These are phyloP conservation scores for Masnerella sp. DNA, from an alignment of 2,888 invertebrate species.

Conservation along the genomic window DNA sequence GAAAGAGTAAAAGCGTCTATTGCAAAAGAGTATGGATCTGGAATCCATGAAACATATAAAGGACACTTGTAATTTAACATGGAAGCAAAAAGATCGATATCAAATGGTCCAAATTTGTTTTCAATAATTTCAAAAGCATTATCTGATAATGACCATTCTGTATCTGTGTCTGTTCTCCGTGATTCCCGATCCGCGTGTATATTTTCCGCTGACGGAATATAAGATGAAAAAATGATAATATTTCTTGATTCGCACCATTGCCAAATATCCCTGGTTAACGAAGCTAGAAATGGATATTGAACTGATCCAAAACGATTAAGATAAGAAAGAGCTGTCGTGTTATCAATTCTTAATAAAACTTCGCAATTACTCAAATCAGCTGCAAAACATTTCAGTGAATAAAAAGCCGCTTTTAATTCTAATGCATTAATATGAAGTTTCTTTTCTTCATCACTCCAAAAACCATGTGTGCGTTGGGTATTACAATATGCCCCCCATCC, in stretches of 20 bases:
- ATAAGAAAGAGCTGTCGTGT: not conserved
- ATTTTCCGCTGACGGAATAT: not conserved
- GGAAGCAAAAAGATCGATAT: not conserved
- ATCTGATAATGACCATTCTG: not conserved
- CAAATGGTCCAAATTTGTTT: not conserved
- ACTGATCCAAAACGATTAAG: not conserved
- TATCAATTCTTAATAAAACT: not conserved
- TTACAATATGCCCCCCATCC: not conserved
- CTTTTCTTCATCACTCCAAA: not conserved
- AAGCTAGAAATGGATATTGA: not conserved
- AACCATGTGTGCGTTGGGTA: not conserved
- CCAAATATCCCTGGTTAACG: not conserved
- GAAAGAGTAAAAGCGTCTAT: not conserved
- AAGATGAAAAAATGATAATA: not conserved
- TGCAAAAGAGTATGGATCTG: not conserved
- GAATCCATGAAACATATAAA: not conserved
- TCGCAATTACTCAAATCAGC: not conserved
- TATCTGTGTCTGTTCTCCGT: not conserved
- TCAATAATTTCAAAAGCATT: not conserved
- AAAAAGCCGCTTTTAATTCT: not conserved
- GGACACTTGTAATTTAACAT: not conserved
- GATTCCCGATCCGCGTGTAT: not conserved
- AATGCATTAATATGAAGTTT: not conserved
- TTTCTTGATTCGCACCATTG: not conserved
- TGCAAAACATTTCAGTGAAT: conserved; percentile 1